phyloP scores from a whole-genome alignment of 1,140 invertebrate genomes.

The Diachasma alloeum region DNA sequence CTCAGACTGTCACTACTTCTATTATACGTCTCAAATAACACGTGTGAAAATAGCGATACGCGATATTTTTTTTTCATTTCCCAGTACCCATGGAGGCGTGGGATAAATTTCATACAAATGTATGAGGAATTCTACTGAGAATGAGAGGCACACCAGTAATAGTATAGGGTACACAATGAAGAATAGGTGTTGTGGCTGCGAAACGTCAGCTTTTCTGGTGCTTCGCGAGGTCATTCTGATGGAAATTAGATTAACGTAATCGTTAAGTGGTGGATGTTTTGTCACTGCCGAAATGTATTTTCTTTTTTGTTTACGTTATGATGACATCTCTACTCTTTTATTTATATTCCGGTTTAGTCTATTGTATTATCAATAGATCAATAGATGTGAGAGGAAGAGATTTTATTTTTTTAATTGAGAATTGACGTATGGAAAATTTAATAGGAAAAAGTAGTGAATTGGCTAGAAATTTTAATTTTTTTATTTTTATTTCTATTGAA shows the following conservation, averaged over 20 bases:
- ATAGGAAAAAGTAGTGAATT: no score
- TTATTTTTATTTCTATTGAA: no score
- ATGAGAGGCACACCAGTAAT: neutral
- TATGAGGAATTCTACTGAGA: neutral
- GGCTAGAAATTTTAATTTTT: no score
- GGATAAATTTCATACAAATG: neutral
- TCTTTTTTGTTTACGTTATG: neutral
- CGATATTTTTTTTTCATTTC: neutral
- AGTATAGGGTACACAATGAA: neutral
- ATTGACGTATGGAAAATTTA: no score
- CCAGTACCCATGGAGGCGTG: neutral
- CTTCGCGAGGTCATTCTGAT: slow-evolving; percentile 13
- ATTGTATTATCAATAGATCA: no score
- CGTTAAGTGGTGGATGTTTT: neutral
- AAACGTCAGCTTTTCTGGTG: slow-evolving; percentile 3
- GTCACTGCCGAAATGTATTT: neutral
- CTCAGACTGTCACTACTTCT: neutral
- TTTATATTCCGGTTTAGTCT: no score
- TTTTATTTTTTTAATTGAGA: no score
- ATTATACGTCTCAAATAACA: neutral
- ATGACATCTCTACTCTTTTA: neutral
- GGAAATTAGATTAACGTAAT: slow-evolving; percentile 14
- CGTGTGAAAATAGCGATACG: neutral
- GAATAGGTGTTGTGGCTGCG: neutral
- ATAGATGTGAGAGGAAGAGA: no score